These are phyloP conservation scores for Atractosteus spatula DNA, from an alignment of 2,113 vertebrate species.

Conservation along the genomic window DNA sequence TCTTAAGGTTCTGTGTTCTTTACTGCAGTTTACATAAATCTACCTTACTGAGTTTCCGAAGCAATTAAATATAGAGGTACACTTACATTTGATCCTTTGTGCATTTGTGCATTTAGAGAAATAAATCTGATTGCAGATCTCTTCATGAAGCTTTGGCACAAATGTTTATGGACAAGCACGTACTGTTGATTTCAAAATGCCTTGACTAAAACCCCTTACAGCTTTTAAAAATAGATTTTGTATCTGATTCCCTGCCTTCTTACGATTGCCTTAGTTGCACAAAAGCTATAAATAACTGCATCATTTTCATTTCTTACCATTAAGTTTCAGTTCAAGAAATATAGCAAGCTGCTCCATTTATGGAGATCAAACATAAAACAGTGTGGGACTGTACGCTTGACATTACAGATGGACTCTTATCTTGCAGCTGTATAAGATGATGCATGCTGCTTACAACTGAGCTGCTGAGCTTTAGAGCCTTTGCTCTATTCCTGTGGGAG, in stretches of 20 bases:
- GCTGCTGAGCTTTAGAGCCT: conserved; percentile 56
- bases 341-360: too few relatives aligned
- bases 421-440: conserved; percentile 36
- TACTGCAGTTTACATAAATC: conserved; percentile 56
- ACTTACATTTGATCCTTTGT: conserved; percentile 58
- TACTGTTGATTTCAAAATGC: too few relatives aligned
- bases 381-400: conserved; percentile 33
- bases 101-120: conserved; percentile 38
- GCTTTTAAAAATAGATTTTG: too few relatives aligned
- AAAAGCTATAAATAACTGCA: too few relatives aligned
- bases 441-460: conserved; percentile 51
- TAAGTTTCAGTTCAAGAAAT: too few relatives aligned
- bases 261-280: too few relatives aligned
- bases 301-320: too few relatives aligned
- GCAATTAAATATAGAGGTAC: conserved; percentile 59
- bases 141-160: too few relatives aligned
- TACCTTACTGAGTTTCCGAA: conserved; percentile 50
- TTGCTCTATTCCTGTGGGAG: conserved; percentile 14
- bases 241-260: too few relatives aligned
- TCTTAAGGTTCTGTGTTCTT: conserved; percentile 53
- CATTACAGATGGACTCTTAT: conserved; percentile 34
- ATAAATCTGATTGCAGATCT: conserved; percentile 44
- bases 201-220: too few relatives aligned
- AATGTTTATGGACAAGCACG: too few relatives aligned
- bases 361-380: conserved; percentile 29